A percentile compares a stretch with the other conserved stretches of the same genome.
Conservation (phyloP, 2,888 invertebrate genomes). For the Brachynemurus nebulosus region DNA sequence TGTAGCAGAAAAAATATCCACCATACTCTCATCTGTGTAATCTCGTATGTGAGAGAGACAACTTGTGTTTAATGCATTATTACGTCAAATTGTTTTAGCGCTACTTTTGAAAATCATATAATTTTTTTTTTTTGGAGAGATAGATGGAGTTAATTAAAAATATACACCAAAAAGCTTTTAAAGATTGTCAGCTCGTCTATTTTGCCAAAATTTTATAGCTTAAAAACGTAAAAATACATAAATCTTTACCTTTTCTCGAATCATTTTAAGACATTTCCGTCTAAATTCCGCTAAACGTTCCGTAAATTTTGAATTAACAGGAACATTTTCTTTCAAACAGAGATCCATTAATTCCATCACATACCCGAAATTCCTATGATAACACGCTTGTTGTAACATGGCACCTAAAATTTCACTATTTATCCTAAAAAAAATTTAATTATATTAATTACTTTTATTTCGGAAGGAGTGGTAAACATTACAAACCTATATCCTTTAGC, state of each 20-base stretch:
- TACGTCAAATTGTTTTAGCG: too few species aligned
- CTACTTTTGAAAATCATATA: too few species aligned
- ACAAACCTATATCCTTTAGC: slow-evolving; percentile 45
- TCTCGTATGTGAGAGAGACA: too few species aligned
- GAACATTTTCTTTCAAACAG: slow-evolving; percentile 43
- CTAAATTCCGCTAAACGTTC: slow-evolving; percentile 48
- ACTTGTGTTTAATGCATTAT: too few species aligned
- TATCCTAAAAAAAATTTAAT: slow-evolving; percentile 36
- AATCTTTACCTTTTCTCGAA: slow-evolving; percentile 35
- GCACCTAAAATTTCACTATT: slow-evolving; percentile 65
- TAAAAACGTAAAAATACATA: too few species aligned
- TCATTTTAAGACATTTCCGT: slow-evolving; percentile 37
- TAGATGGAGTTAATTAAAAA: too few species aligned
- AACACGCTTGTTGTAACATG: slow-evolving; percentile 52
- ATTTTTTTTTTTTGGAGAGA: too few species aligned
- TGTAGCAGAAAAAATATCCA: too few species aligned
- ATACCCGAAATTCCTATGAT: slow-evolving; percentile 46
- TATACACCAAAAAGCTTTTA: too few species aligned
- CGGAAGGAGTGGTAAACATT: not conserved
- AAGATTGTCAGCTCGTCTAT: too few species aligned
- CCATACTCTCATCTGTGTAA: too few species aligned
- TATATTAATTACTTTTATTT: not conserved
- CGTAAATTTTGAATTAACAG: slow-evolving; percentile 45
- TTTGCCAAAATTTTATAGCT: too few species aligned
- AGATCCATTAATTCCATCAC: slow-evolving; percentile 53